Evolutionary conservation across 2,113 vertebrate species (phyloP).

Genomic region (Conger conger): DNA sequence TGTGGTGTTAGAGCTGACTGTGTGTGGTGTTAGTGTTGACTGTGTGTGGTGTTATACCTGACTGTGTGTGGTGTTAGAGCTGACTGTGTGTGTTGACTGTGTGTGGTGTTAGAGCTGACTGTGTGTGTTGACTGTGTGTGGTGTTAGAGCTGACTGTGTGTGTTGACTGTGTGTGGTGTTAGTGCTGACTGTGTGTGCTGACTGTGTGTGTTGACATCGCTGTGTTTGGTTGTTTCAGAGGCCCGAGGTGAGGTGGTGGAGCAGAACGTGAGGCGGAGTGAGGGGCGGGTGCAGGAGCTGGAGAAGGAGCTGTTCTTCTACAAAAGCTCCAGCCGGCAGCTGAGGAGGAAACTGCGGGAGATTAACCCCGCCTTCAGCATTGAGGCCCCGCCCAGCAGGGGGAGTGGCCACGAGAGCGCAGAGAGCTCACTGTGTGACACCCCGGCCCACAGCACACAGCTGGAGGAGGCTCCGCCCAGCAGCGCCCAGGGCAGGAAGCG

Average conservation of each 20-base stretch:
- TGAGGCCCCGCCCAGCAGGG: conserved; percentile 44
- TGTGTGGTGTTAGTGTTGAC: neutral
- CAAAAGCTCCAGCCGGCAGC: conserved; percentile 83
- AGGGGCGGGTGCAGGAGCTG: conserved; percentile 78
- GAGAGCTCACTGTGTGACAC: neutral
- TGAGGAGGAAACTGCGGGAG: conserved; percentile 81
- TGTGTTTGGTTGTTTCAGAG: conserved; percentile 62
- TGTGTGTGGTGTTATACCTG: conserved; percentile 5
- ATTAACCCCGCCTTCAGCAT: conserved; percentile 41
- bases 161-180: neutral
- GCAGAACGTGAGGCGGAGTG: conserved; percentile 64
- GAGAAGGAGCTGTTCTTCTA: conserved; percentile 91
- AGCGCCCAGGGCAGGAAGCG: neutral
- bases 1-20: neutral
- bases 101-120: conserved; percentile 22
- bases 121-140: conserved; percentile 12
- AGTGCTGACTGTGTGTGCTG: conserved; percentile 9
- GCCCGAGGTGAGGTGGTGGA: conserved; percentile 56
- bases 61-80: neutral
- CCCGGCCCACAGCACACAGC: neutral
- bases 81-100: conserved; percentile 10
- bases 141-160: conserved; percentile 1
- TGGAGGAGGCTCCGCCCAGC: neutral
- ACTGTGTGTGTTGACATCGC: conserved; percentile 19
- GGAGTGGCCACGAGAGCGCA: conserved; percentile 23